Base-by-base conservation (phyloP, 1,140 invertebrate species). In the Portunus trituberculatus region DNA sequence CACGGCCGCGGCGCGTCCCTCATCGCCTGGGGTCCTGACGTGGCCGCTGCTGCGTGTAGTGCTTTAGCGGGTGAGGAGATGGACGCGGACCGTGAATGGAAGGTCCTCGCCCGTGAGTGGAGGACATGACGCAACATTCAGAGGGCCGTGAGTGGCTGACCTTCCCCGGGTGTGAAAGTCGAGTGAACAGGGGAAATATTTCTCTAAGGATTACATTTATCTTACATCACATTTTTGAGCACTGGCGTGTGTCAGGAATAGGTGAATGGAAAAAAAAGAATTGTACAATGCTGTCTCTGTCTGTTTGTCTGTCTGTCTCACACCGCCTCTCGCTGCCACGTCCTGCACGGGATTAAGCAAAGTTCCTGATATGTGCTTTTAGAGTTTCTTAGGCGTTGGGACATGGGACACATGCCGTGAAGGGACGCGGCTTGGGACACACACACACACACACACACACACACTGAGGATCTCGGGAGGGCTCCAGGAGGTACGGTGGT, bases 211-310 rank as follows among this genome's bases (percentile, higher is more conserved):
- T 32, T 32, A 46, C 39, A 28, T 82, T 86, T 93, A 93, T 93
- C 84, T 93, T 93, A 93, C 92, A 93, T 93, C 92, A 93, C 92
- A 93, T 93, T 93, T 93, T 93, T 93, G 92, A 93, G 92, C 92
- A 93, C 83, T 93, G 76, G 46, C 92, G 28, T 48, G 48, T 91
- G 45, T 45, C 31, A 20, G 28, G 84, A 39, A n/a, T 16, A n/a
- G 28, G n/a, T 14, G 84, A 28, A 86, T 12, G 86, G 29, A 88
- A 32, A 28, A 25, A 46, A 32, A 46, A 32, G 16, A 59, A 59
- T 59, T 59, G 52, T 59, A 59, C 52, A 59, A 59, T 59, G 52
- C 12, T 29, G 76, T n/a, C 29, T n/a, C 29, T 25, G 29, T 83
- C 29, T 83, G 39, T 83, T 7, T 83, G 39, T 39, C 76, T 28